These are phyloP conservation scores for Dicyrtoma fusca DNA, from an alignment of 2,888 invertebrate species.

Conservation along the genomic window DNA sequence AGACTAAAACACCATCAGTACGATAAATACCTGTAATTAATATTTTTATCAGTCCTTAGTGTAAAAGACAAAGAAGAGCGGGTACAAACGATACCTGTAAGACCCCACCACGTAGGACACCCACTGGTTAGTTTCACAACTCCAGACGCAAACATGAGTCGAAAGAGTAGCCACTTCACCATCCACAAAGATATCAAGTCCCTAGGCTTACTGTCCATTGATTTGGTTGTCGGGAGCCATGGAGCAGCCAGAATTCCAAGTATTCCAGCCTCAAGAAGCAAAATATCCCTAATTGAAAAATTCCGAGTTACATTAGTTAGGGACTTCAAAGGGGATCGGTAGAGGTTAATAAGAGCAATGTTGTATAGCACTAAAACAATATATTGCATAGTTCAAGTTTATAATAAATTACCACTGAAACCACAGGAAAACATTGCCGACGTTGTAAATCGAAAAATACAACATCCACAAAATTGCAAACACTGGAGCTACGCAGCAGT, in stretches of 20 bases:
- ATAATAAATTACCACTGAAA: slow-evolving; percentile 68
- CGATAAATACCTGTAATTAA: no score
- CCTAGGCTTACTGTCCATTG: slow-evolving; percentile 58
- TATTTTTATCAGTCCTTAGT: no score
- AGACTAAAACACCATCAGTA: no score
- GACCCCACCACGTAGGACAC: slow-evolving; percentile 77
- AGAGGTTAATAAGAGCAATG: no score
- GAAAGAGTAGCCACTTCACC: slow-evolving; percentile 73
- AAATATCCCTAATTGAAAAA: slow-evolving; percentile 66
- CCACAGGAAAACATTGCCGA: slow-evolving; percentile 74
- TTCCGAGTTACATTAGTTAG: no score
- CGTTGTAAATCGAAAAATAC: slow-evolving; percentile 75
- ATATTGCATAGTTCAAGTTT: background rate
- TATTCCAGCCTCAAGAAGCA: slow-evolving; percentile 75
- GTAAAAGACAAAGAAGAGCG: no score
- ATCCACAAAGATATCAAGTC: slow-evolving; percentile 69
- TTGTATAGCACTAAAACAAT: background rate
- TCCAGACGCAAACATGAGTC: slow-evolving; percentile 73
- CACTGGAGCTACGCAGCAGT: slow-evolving; percentile 64
- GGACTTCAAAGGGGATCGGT: background rate
- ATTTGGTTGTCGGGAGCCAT: slow-evolving; percentile 61
- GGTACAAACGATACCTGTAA: slow-evolving; percentile 66
- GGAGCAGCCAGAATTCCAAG: slow-evolving; percentile 73
- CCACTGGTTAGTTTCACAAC: slow-evolving; percentile 72
- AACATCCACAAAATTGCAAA: slow-evolving; percentile 71